Conservation (phyloP, 2,113 vertebrate species). For the Saguinus midas region DNA sequence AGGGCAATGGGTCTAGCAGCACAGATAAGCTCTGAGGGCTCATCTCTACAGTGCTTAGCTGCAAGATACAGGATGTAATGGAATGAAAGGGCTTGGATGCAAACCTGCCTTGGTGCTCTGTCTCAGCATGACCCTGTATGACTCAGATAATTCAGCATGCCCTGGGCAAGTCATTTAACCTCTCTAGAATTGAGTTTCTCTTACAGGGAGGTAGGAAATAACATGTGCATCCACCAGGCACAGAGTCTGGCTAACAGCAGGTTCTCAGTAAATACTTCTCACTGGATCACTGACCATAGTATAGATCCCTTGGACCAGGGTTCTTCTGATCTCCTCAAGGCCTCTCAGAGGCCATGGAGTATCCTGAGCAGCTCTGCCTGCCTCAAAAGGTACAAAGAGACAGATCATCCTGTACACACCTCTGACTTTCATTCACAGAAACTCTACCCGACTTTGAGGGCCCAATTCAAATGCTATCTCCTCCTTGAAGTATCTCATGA, state of each 20-base stretch:
- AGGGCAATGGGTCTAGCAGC: not conserved
- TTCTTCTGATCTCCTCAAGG: rapidly evolving
- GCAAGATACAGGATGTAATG: rapidly evolving
- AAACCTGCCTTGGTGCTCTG: not conserved
- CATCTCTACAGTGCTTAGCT: not conserved
- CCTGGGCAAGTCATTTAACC: not conserved
- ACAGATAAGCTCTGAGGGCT: not conserved
- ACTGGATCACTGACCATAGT: rapidly evolving
- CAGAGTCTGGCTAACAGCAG: not conserved
- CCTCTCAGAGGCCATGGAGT: not conserved
- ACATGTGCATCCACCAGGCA: too few relatives aligned
- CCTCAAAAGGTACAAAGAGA: not conserved
- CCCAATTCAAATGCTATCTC: not conserved
- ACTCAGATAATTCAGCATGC: not conserved
- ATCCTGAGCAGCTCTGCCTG: not conserved
- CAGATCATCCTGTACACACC: not conserved
- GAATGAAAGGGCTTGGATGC: not conserved
- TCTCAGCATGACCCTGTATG: not conserved
- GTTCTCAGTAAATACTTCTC: not conserved
- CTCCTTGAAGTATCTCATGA: not conserved
- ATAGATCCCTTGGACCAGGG: rapidly evolving
- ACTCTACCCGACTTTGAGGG: not conserved
- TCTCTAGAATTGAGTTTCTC: not conserved
- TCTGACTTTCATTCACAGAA: not conserved
- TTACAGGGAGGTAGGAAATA: not conserved